Evolutionary conservation across 2,113 vertebrate species (phyloP).

Genomic region (Xyrauchen texanus): DNA sequence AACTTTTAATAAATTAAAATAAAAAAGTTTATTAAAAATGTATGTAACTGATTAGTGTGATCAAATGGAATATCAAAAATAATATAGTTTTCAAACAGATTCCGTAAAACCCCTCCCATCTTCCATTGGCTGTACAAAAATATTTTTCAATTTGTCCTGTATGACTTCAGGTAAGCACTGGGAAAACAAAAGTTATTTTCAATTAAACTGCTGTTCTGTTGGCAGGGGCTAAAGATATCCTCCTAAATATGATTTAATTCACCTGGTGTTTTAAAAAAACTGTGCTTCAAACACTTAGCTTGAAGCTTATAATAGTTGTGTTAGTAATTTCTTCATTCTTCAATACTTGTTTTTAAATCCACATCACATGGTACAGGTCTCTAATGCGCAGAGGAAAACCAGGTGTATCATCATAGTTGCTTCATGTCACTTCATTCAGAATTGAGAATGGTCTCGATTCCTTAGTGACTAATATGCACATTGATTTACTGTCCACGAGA

Average conservation of each 20-base stretch:
- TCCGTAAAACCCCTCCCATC: no score
- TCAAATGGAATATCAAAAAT: no score
- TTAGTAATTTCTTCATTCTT: background rate
- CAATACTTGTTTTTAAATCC: slow-evolving; percentile 22
- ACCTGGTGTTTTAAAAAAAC: background rate
- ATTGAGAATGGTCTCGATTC: slow-evolving; percentile 66
- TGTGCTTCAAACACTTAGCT: slow-evolving; percentile 20
- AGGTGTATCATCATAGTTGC: slow-evolving; percentile 63
- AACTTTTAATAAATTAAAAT: no score
- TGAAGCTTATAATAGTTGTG: slow-evolving; percentile 4
- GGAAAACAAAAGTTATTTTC: no score
- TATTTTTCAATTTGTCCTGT: background rate
- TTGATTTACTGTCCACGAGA: slow-evolving; percentile 69
- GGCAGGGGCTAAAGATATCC: slow-evolving; percentile 9
- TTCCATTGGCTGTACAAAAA: no score
- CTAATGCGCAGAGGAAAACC: slow-evolving; percentile 23
- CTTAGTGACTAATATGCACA: slow-evolving; percentile 62
- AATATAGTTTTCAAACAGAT: no score
- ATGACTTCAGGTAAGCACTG: background rate
- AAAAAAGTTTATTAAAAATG: no score
- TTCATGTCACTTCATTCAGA: slow-evolving; percentile 63
- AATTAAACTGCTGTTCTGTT: slow-evolving; percentile 20
- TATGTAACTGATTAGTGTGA: no score
- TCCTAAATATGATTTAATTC: slow-evolving; percentile 32
- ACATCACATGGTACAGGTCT: slow-evolving; percentile 4